These are phyloP conservation scores for Anthonomus grandis DNA, from an alignment of 1,140 invertebrate genomes.

Conservation along the genomic window DNA sequence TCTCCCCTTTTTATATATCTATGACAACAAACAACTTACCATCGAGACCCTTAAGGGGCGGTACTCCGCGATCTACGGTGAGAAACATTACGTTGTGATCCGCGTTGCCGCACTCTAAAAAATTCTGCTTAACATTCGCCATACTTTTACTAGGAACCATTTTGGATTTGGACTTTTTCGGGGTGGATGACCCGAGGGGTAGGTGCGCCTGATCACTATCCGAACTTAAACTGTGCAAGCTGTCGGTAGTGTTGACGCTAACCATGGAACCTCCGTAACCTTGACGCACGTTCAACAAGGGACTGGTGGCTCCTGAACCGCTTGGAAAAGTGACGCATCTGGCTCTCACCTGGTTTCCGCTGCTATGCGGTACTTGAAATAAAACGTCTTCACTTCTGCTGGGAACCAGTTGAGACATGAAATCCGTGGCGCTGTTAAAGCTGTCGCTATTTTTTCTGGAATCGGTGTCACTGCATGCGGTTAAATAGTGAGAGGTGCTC, in stretches of 20 bases:
- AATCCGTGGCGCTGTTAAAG: constrained; percentile 55
- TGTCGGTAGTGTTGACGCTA: constrained; percentile 57
- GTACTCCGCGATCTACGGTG: constrained; percentile 41
- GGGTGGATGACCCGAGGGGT: constrained; percentile 36
- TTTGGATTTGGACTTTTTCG: constrained; percentile 35
- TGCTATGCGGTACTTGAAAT: constrained; percentile 52
- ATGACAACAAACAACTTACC: constrained; percentile 51
- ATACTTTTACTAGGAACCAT: constrained; percentile 44
- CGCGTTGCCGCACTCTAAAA: constrained; percentile 45
- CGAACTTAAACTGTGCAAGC: constrained; percentile 59
- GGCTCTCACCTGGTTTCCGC: constrained; percentile 6
- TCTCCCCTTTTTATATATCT: too few species aligned
- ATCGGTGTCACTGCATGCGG: constrained; percentile 52
- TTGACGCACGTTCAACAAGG: constrained; percentile 58
- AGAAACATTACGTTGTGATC: constrained; percentile 34
- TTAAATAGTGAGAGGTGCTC: constrained; percentile 53
- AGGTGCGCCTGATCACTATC: constrained; percentile 54
- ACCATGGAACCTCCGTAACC: constrained; percentile 60
- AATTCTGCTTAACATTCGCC: constrained; percentile 46
- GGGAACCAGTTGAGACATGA: constrained; percentile 51
- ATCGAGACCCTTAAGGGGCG: constrained; percentile 41
- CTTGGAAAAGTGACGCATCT: constrained; percentile 55
- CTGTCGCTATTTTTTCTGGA: constrained; percentile 63
- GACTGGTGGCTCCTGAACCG: constrained; percentile 64
- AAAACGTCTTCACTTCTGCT: constrained; percentile 76